Evolutionary conservation across 2,888 invertebrate species (phyloP).

Genomic region (Hirtodrosophila duncani): DNA sequence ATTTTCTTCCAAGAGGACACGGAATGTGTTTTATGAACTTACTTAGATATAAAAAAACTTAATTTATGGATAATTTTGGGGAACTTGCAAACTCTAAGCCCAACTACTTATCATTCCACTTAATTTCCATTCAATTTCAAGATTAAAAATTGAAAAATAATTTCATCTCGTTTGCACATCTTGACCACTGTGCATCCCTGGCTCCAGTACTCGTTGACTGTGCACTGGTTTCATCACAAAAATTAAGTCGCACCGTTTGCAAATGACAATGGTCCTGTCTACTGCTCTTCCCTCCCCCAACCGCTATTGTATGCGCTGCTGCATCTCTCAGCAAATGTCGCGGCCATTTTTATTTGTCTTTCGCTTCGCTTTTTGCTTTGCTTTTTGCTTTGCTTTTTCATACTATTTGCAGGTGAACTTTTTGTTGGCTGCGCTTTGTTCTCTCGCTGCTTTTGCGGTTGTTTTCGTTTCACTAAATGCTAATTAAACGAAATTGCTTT

Average conservation of each 20-base stretch:
- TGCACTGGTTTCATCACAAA: conserved; percentile 20
- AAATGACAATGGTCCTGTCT: conserved; percentile 50
- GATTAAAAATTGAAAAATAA: too few relatives aligned
- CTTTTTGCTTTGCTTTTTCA: conserved; percentile 1
- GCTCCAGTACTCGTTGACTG: conserved; percentile 1
- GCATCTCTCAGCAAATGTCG: conserved; percentile 11
- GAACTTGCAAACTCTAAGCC: too few relatives aligned
- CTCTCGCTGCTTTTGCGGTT: conserved; percentile 12
- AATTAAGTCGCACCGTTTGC: conserved; percentile 65
- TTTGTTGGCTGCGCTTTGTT: conserved; percentile 1
- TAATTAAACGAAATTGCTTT: conserved; percentile 41
- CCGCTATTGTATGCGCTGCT: not conserved
- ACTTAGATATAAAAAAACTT: too few relatives aligned
- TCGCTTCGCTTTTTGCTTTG: not conserved
- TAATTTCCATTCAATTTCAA: too few relatives aligned
- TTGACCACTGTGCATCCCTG: conserved; percentile 1
- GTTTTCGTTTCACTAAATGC: conserved; percentile 24
- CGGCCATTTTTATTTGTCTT: conserved; percentile 24
- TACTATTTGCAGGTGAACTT: conserved; percentile 1
- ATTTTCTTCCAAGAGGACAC: too few relatives aligned
- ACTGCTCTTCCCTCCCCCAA: too few relatives aligned
- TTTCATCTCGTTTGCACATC: not conserved
- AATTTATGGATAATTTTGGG: too few relatives aligned
- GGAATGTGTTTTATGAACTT: too few relatives aligned
- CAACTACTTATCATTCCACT: too few relatives aligned